Base-by-base conservation (phyloP, 2,888 invertebrate genomes). In the Acronicta alni region DNA sequence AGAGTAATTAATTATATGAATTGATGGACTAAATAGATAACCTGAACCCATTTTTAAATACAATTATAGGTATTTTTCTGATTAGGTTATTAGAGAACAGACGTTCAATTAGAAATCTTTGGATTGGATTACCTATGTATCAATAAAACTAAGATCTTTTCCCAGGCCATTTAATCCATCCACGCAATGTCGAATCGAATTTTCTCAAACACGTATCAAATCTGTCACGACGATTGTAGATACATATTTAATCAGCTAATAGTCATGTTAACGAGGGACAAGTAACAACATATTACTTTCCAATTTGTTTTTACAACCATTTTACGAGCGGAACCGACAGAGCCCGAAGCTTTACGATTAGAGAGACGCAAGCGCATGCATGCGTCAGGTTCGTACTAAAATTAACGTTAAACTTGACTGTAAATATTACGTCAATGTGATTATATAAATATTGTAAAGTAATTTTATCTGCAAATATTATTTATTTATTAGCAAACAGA, bases 271-370 rank as follows among this genome's bases (percentile, higher is more conserved):
- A 62, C 44, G 35, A 59, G 18, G 43, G 26, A 58, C 53, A 69
- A 55, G 54, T 44, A 52, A 63, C 42, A 45, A 45, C 23, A 62
- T 74, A 79, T 78, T 69, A 72, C 72, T 71, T 80, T 81, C 78
- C 77, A 81, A 81, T 82, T 79, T 79, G 67, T 71, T 80, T 82
- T 83, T 75, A 82, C 72, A 66, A 55, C 65, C 44, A 59, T 81
- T 88, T 86, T 81, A 89, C 75, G 80, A 84, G 82, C 82, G 78
- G 79, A 81, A 81, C 85, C 70, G 80, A 83, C 81, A 77, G 80
- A 76, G 81, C 79, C 82, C 71, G 67, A 68, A 74, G 37, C 67
- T 87, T 87, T 77, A 86, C 77, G 85, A 83, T 75, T 71, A 70
- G 69, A 71, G 66, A 48, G 16, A 37, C 48, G 48, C 42, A 49